Base-by-base conservation (phyloP, 1,140 invertebrate species). In the Zaprionus capensis region DNA sequence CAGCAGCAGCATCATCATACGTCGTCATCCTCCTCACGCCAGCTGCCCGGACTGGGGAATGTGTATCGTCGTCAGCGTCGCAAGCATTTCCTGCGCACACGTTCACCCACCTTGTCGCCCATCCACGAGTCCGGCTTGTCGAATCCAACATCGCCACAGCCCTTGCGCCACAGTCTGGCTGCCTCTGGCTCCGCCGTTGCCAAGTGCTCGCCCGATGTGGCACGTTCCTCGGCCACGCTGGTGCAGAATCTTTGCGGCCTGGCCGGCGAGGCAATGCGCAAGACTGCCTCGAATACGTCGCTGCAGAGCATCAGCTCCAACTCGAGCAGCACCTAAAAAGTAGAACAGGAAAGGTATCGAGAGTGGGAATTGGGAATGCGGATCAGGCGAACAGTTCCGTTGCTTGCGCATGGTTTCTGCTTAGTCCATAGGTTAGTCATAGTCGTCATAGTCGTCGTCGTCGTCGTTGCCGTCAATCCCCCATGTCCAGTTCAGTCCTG, bases 91-190 rank as follows among this genome's bases (percentile, higher is more conserved):
- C 91, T 63, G 91, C 94, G 80, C 81, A 94, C 78, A 69, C 94
- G 91, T 91, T 95, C 94, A n/a, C 94, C 93, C 69, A 94, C 94
- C 36, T 91, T 96, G 49, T 96, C 95, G 34, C 96, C 96, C 11
- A 96, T 96, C 34, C 94, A 95, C 44, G 95, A 96, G 80, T 96
- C 95, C 15, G 96, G 96, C n/a, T 93, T 96, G 2, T 96, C 95
- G 4, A 96, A 96, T 93, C 95, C 96, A 1, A 94, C 95, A 4
- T 96, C 95, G 57, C 95, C 95, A 17, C 93, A 94, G 77, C 94
- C 93, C 93, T 14, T 92, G 94, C 62, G 78, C 11, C 82, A 73
- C 38, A 71, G 28, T 11, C 55, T 64, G 56, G 69, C 71, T 44
- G 44, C 46, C 20, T 26, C 64, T 80, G 69, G 31, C 2, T 34